Base-by-base conservation (phyloP, 1,140 invertebrate genomes). In the Ditylenchus dipsaci region DNA sequence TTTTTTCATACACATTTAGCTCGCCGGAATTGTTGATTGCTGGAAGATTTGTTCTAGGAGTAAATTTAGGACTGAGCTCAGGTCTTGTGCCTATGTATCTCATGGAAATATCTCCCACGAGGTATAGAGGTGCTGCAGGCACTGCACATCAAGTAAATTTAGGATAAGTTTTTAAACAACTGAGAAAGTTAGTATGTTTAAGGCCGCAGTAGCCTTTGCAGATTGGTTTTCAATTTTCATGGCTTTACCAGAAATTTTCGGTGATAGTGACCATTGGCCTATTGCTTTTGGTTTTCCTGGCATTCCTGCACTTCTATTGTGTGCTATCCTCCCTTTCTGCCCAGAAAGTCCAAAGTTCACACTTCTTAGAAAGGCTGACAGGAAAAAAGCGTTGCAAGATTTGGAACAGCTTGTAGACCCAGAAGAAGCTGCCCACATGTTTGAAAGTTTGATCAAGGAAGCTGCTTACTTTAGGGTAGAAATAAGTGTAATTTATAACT, bases 311-410 rank as follows among this genome's bases (percentile, higher is more conserved):
- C 64, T 80, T 1, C 8, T 83, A 7, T 78, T 85, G 30, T 67
- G 84, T 19, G 5, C 84, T 17, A 72, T 83, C 8, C 72, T 86
- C 61, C 83, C 84, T 17, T 82, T 85, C 56, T 85, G 83, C 71
- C 85, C 85, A 1, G 85, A 85, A 67, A 84, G 83, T 73, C 85
- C 85, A 11, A 78, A 85, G 49, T 84, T 81, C 73, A 76, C 83
- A 7, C 66, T 85, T 0, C 70, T 84, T 8, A 77, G 75, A 0
- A n/a, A 67, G 49, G 49, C n/a, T 21, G n/a, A 53, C 8, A 53
- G 23, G 23, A 8, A 19, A 19, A 26, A 53, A 53, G 56, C 76
- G 0, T n/a, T 63, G 33, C 42, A 63, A 11, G 73, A 62, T 47
- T 38, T 78, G 1, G 26, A 64, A 33, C 57, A 59, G 33, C n/a